phyloP scores from a whole-genome alignment of 2,888 invertebrate genomes.

The Ennomos erosarius region DNA sequence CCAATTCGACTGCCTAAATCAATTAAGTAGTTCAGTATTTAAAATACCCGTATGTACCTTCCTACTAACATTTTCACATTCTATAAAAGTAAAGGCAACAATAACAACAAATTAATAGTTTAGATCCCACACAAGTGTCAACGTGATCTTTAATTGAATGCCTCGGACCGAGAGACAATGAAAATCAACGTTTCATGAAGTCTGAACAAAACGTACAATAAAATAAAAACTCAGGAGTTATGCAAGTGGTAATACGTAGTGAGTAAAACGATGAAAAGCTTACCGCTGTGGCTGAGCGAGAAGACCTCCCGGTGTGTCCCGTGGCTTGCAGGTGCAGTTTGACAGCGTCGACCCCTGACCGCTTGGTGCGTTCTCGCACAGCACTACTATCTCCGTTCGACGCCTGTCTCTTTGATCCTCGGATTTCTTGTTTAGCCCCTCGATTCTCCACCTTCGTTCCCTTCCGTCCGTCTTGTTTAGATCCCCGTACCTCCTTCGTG shows the following conservation, averaged over 20 bases:
- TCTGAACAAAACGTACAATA: too few species aligned
- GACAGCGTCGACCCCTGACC: conserved; percentile 78
- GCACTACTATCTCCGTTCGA: conserved; percentile 38
- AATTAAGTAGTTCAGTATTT: too few species aligned
- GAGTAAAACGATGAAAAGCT: conserved; percentile 9
- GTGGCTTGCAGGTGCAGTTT: conserved; percentile 73
- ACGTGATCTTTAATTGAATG: conserved; percentile 20
- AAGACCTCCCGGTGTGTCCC: conserved; percentile 75
- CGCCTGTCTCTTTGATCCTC: conserved; percentile 45
- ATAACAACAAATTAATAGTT: conserved; percentile 13
- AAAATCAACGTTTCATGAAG: too few species aligned
- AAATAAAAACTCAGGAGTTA: too few species aligned
- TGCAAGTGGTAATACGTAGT: too few species aligned
- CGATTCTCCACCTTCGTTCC: conserved; percentile 49
- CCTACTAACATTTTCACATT: too few species aligned
- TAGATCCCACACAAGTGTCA: conserved; percentile 21
- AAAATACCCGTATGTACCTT: too few species aligned
- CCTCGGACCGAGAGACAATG: background rate
- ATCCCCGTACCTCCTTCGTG: conserved; percentile 55
- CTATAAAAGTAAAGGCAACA: too few species aligned
- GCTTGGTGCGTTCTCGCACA: conserved; percentile 59
- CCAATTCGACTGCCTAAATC: too few species aligned
- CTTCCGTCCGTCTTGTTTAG: conserved; percentile 43
- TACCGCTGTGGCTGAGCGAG: conserved; percentile 78
- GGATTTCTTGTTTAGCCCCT: conserved; percentile 45